Evolutionary conservation across 2,113 vertebrate genomes (phyloP).

Genomic region (Seriola rivoliana): DNA sequence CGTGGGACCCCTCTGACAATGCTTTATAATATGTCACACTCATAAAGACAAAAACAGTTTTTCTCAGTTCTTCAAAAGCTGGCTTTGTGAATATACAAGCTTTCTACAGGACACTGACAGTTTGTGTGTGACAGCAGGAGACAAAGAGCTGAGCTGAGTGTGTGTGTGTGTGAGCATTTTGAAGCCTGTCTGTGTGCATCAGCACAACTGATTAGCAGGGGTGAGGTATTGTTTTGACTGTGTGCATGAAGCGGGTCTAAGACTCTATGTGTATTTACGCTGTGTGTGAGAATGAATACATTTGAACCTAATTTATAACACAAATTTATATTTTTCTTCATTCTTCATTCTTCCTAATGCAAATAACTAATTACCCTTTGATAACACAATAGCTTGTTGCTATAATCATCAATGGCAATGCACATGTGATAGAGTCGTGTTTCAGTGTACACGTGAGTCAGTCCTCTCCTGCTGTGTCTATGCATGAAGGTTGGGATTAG

Average conservation of each 20-base stretch:
- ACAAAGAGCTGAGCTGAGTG: constrained; percentile 43
- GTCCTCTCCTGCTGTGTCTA: constrained; percentile 15
- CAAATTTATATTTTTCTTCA: background rate
- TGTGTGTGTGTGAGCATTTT: constrained; percentile 10
- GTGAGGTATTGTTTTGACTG: constrained; percentile 43
- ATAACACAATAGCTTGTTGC: background rate
- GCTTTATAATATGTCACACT: constrained; percentile 20
- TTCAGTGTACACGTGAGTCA: constrained; percentile 36
- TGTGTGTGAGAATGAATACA: background rate
- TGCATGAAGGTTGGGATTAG: constrained; percentile 47
- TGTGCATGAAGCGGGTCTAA: constrained; percentile 3
- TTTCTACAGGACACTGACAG: constrained; percentile 35
- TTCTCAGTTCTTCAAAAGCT: constrained; percentile 45
- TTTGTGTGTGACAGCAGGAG: constrained; percentile 30
- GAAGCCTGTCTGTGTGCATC: constrained; percentile 55
- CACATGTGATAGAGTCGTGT: constrained; percentile 14
- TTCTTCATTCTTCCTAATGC: background rate
- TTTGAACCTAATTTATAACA: background rate
- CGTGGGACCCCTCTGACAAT: background rate
- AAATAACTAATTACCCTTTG: background rate
- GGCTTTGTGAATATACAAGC: constrained; percentile 28
- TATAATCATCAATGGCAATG: background rate
- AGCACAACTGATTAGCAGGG: constrained; percentile 54
- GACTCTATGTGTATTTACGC: background rate
- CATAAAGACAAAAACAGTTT: constrained; percentile 26